Evolutionary conservation across 2,797 vertebrate species (phyloP).

Genomic region (Picus viridis): DNA sequence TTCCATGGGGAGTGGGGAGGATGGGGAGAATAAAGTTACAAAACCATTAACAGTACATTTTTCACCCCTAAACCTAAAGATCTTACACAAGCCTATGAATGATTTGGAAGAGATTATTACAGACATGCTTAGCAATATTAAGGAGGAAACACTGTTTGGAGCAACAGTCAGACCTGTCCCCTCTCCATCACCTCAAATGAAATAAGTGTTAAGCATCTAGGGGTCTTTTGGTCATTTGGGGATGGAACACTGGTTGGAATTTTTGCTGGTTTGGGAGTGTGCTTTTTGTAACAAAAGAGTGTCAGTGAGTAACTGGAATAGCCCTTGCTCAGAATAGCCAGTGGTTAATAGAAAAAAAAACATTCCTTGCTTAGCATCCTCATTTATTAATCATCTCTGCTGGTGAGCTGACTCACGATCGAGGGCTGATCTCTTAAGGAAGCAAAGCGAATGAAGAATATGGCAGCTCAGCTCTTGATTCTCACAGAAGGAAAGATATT

Average conservation of each 20-base stretch:
- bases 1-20: fast-evolving
- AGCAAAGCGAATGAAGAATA: not conserved
- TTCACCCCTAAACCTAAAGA: not conserved
- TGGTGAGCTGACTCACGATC: not conserved
- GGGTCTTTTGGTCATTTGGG: not conserved
- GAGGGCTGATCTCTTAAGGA: not conserved
- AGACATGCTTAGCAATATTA: fast-evolving
- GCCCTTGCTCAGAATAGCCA: not conserved
- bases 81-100: not conserved
- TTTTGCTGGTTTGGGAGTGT: not conserved
- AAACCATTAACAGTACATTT: not conserved
- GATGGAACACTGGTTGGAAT: not conserved
- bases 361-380: not conserved
- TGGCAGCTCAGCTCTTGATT: not conserved
- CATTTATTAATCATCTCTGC: conserved; percentile 4
- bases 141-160: not conserved
- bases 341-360: not conserved
- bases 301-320: not conserved
- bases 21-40: not conserved
- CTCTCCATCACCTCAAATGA: not conserved
- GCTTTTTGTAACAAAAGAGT: not conserved
- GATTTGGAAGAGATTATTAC: not conserved
- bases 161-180: not conserved
- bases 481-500: not conserved
- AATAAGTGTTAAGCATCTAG: not conserved